Evolutionary conservation across 1,140 invertebrate species (phyloP), one percentile per base, ranked within the genome.

Genomic region (Atta colombica): DNA sequence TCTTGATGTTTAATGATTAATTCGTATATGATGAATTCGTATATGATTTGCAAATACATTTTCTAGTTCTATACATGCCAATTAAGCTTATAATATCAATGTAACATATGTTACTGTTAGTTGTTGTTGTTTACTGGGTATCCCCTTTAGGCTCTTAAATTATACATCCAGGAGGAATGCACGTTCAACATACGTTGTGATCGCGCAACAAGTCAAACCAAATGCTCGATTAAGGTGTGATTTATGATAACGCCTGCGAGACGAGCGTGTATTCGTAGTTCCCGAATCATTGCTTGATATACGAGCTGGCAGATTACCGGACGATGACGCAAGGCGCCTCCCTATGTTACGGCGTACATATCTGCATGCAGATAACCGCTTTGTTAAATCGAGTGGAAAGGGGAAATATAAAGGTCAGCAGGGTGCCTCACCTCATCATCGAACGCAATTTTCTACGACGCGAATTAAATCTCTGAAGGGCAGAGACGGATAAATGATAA

Each of bases 341-440:
- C 51, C 80, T 74, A 49, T 21, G 18, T 61, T 51, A 74, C 16
- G 14, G 4, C n/a, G 39, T 63, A 49, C n/a, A 25, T 80, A 31
- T 55, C 18, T 39, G 28, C 28, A 80, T 68, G 45, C 49, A n/a
- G 77, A 35, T 75, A 84, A 61, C 16, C 66, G 39, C 55, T 53
- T 84, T 75, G 53, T 58, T 61, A 82, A 71, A 74, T 82, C 68
- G 80, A 82, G 68, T 82, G 80, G 68, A 82, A 84, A 84, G 71
- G 55, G 35, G 68, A 74, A 25, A 35, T 21, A 55, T 58, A 84
- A 84, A 84, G 80, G 80, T 84, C 69, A 75, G 25, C 25, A 39
- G 16, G n/a, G 28, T 35, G 10, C 61, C 72, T 65, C 31, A 55
- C 18, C 68, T 69, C 45, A 25, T 28, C 18, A 25, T 74, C 39